Evolutionary conservation across 2,113 vertebrate species (phyloP), one percentile per base, ranked within the genome.

Genomic region (Pteropus alecto): DNA sequence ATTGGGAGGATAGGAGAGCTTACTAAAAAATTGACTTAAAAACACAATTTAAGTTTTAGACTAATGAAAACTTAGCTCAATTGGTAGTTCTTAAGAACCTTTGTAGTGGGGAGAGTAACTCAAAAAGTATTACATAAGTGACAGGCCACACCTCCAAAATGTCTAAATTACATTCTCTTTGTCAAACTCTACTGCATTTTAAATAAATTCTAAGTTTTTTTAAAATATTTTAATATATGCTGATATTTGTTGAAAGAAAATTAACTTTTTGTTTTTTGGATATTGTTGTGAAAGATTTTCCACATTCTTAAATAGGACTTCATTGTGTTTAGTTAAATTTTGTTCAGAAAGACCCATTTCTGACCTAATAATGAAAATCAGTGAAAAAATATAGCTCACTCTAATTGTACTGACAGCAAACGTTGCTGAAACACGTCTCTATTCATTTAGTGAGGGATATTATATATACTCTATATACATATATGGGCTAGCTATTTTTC

Each of bases 301-400:
- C 22, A 56, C n/a, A 58, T 90, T 84, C 43, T 90, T 81, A 61
- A 90, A 61, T 30, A 85, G 14, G 46, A 4, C 38, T 88, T 93
- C 70, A 46, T 61, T 61, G 56, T 11, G 70, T 35, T 85, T n/a
- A 48, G 43, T 77, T 78, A 61, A 21, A 86, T 96, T 89, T 88
- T 91, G 24, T 78, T 90, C 81, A 93, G 13, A 78, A 87, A 78
- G 33, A 65, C 6, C 43, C 6, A 91, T 85, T 83, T 68, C 35
- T 81, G n/a, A 43, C 63, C 58, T 77, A 90, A 90, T 70, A 90
- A 77, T 85, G 12, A 95, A 95, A 87, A 96, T 51, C n/a, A 70
- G 33, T 7, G 35, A 4, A 76, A 74, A 84, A 74, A 85, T 60
- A 63, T 1, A 68, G 77, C 21, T 93, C 68, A 41, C 6, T 6